A percentile compares a stretch with the other conserved stretches of the same genome.
phyloP scores from a whole-genome alignment of 2,113 vertebrate genomes.

The Sclerurus mexicanus region DNA sequence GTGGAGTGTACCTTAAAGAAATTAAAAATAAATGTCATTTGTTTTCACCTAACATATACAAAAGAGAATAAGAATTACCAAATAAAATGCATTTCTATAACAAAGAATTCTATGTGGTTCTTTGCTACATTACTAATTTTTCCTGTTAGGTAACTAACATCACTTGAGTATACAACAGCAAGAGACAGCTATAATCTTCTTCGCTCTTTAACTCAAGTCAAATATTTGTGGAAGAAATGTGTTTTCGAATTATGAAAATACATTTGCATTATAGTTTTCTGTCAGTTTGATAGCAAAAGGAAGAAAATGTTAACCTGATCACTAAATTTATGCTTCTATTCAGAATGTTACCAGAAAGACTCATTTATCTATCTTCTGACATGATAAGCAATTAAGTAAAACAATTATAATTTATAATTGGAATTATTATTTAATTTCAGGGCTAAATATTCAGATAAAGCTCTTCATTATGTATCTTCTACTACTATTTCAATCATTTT shows the following conservation, averaged over 20 bases:
- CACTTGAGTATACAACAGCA: not conserved
- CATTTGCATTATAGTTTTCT: not conserved
- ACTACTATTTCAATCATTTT: not conserved
- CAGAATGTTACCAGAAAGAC: not conserved
- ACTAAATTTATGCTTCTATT: not conserved
- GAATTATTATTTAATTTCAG: not conserved
- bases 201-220: not conserved
- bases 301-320: not conserved
- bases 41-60: not conserved
- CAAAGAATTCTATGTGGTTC: not conserved
- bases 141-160: not conserved
- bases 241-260: not conserved
- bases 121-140: not conserved
- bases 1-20: not conserved
- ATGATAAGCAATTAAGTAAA: not conserved
- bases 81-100: not conserved
- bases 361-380: not conserved
- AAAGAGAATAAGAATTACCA: not conserved
- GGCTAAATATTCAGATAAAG: not conserved
- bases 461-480: not conserved
- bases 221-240: not conserved
- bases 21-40: not conserved
- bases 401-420: not conserved
- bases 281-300: not conserved
- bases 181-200: not conserved